Conservation (phyloP, 2,888 invertebrate genomes). For the Drosophila incognita region DNA sequence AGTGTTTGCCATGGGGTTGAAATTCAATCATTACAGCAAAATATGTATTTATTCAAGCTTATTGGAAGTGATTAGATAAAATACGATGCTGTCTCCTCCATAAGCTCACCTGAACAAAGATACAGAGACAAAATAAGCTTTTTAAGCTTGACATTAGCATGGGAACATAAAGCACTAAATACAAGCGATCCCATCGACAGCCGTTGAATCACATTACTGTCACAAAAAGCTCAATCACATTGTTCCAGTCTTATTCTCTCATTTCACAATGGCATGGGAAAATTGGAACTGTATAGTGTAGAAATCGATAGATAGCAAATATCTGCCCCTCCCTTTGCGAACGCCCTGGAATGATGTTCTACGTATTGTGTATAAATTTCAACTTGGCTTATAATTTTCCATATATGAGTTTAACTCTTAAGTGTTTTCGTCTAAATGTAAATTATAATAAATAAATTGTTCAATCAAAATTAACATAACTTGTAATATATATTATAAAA, state of each 20-base stretch:
- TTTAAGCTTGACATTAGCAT: background rate
- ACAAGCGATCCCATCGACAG: background rate
- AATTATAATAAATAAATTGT: too few species aligned
- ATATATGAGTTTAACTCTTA: too few species aligned
- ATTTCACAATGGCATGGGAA: background rate
- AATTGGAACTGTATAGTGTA: background rate
- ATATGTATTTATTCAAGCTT: background rate
- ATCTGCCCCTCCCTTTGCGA: background rate
- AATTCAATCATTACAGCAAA: background rate
- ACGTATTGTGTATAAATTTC: too few species aligned
- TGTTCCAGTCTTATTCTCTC: background rate
- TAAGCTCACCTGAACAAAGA: background rate
- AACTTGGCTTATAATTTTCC: background rate
- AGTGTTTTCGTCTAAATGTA: too few species aligned
- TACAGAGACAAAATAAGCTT: background rate
- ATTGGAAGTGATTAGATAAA: background rate
- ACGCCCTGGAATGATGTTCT: background rate
- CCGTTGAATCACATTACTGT: background rate
- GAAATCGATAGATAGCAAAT: background rate
- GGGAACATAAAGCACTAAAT: background rate
- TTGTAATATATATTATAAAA: too few species aligned
- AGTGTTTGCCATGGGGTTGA: background rate
- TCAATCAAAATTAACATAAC: too few species aligned
- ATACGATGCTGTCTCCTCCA: background rate
- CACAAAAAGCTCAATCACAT: background rate